Conservation (phyloP, 37 sponge, comb jelly and placozoan species). For the Ianthella basta region DNA sequence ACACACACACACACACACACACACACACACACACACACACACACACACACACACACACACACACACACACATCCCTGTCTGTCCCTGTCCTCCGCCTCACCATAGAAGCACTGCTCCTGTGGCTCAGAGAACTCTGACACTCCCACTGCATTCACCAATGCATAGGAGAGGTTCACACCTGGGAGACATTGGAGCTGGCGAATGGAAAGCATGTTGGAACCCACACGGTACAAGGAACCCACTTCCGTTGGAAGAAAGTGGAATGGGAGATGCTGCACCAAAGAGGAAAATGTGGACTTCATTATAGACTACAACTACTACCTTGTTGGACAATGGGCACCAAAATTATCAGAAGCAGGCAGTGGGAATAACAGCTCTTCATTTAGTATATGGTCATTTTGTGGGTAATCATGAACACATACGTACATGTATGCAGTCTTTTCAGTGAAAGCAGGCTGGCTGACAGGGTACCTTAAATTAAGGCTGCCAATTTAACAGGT, state of each 20-base stretch:
- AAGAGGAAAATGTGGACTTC: background rate
- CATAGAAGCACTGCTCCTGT: conserved; percentile 11
- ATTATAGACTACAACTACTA: background rate
- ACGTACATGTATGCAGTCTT: no score
- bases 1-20: conserved; percentile 25
- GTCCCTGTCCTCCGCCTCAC: background rate
- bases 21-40: conserved; percentile 13
- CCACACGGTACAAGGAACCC: conserved; percentile 12
- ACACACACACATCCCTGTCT: background rate
- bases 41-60: conserved; percentile 13
- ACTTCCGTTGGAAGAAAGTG: conserved; percentile 7
- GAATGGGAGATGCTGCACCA: conserved; percentile 19
- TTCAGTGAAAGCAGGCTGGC: no score
- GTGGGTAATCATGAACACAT: no score
- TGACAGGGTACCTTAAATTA: no score
- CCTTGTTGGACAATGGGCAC: no score
- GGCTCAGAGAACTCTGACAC: conserved; percentile 20
- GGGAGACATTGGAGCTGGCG: conserved; percentile 23
- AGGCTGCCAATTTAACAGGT: no score
- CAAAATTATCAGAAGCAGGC: no score
- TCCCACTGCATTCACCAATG: conserved; percentile 6
- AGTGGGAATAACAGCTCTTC: no score
- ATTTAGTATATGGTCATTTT: no score
- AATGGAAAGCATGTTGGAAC: conserved; percentile 24
- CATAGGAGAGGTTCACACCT: conserved; percentile 24